Base-by-base conservation (phyloP, 2,113 vertebrate genomes). In the Gavialis gangeticus region DNA sequence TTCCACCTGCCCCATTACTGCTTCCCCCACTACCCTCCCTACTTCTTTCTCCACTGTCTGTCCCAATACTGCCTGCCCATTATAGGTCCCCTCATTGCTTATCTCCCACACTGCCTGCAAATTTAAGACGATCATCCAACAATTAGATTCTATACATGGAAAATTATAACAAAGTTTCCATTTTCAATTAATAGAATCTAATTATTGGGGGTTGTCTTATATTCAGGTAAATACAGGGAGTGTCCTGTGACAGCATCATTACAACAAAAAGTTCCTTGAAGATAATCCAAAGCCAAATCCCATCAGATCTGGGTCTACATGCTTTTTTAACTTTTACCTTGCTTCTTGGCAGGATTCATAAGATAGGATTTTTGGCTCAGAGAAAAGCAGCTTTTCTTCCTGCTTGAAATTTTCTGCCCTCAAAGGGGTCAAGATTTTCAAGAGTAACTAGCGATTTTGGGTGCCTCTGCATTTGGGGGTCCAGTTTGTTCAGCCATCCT, bases 351-450 rank as follows among this genome's bases (percentile, higher is more conserved):
- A 1, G 92, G 63, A 75, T 46, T 95, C 78, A 79, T 75, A 92
- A 94, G 86, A 93, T 84, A 83, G 5, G 80, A 59, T 64, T 96
- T 82, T 96, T 96, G 91, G 84, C 91, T 88, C 66, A 21, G 75
- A 69, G 18, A 71, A 4, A 89, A 30, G 57, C 16, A 89, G n/a
- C 37, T 83, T 94, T 95, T 62, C 76, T 62, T 30, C 84, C 57
- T 76, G 16, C 37, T 79, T 87, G 77, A 90, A 89, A 62, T 89
- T 92, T 57, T 92, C 85, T 75, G 94, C 80, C 84, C 62, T 87
- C 85, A 92, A 88, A 82, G 4, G 0, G 46, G 34, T 59, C 79
- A 86, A 92, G 56, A 58, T 85, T 88, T 96, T 92, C 60, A 64
- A 21, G 84, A 93, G 83, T 7, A 73, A n/a, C 55, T 71, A 60